Percentiles rank a stretch among this genome's conserved stretches.
Evolutionary conservation across 2,888 invertebrate genomes (phyloP).

Genomic region (Podabrus alpinus): DNA sequence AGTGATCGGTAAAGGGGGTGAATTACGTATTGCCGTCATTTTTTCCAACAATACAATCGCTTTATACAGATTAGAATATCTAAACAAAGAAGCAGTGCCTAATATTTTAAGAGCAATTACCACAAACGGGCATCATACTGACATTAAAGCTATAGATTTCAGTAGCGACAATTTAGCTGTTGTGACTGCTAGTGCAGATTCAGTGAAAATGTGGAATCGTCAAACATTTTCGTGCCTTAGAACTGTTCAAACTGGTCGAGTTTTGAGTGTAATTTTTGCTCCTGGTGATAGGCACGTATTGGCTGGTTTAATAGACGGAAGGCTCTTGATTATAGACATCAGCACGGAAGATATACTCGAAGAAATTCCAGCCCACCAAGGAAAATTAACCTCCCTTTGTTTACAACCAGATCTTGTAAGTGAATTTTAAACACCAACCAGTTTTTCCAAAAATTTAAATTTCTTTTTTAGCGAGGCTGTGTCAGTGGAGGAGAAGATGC

Average conservation of each 20-base stretch:
- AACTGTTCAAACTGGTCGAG: constrained; percentile 61
- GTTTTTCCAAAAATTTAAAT: constrained; percentile 17
- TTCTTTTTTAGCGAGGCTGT: constrained; percentile 68
- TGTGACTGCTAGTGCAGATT: constrained; percentile 83
- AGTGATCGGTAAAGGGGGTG: constrained; percentile 71
- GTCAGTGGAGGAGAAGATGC: constrained; percentile 87
- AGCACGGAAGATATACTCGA: constrained; percentile 81
- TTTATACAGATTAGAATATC: constrained; percentile 65
- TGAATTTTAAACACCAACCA: constrained; percentile 7
- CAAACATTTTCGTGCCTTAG: constrained; percentile 65
- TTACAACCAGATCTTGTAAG: constrained; percentile 79
- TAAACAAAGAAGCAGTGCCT: constrained; percentile 58
- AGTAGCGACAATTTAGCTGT: constrained; percentile 90
- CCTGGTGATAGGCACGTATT: constrained; percentile 91
- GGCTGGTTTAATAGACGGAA: constrained; percentile 84
- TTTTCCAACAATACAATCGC: constrained; percentile 78
- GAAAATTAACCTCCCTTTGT: constrained; percentile 76
- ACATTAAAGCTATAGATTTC: constrained; percentile 84
- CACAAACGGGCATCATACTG: constrained; percentile 85
- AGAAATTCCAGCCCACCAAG: constrained; percentile 77
- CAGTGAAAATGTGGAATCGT: constrained; percentile 94
- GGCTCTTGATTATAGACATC: constrained; percentile 81
- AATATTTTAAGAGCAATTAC: constrained; percentile 67
- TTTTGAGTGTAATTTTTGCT: constrained; percentile 76
- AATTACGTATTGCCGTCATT: constrained; percentile 68